Conservation (phyloP, 2,113 vertebrate genomes). For the Leptocoma aspasia region DNA sequence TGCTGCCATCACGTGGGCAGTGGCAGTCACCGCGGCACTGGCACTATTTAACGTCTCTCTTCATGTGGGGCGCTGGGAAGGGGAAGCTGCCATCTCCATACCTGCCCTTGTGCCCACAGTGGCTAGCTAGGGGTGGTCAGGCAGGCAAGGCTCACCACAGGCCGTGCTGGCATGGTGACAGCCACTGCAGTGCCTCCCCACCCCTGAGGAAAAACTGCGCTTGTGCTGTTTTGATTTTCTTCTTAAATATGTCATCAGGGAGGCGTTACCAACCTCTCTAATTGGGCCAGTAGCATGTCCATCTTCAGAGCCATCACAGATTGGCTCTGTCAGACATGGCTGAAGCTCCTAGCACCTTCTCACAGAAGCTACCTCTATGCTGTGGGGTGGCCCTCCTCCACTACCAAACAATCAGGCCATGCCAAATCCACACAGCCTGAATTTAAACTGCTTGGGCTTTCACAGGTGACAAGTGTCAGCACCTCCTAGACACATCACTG, state of each 20-base stretch:
- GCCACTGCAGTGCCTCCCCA: neutral
- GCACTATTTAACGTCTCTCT: fast-evolving
- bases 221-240: neutral
- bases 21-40: fast-evolving
- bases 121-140: neutral
- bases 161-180: fast-evolving
- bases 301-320: neutral
- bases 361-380: neutral
- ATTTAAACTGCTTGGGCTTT: neutral
- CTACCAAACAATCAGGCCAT: neutral
- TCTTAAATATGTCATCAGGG: neutral
- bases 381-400: too few relatives aligned
- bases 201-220: neutral
- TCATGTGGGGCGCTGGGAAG: neutral
- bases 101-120: neutral
- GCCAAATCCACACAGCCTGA: neutral
- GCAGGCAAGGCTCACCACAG: neutral
- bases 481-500: neutral
- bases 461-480: neutral
- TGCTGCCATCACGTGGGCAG: fast-evolving
- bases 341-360: neutral
- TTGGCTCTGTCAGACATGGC: neutral
- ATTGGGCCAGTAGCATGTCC: neutral
- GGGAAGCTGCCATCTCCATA: neutral
- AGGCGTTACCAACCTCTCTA: neutral